Percentiles rank a stretch among this genome's conserved stretches.
Evolutionary conservation across 2,113 vertebrate species (phyloP).

Genomic region (Macheiramphus alcinus): DNA sequence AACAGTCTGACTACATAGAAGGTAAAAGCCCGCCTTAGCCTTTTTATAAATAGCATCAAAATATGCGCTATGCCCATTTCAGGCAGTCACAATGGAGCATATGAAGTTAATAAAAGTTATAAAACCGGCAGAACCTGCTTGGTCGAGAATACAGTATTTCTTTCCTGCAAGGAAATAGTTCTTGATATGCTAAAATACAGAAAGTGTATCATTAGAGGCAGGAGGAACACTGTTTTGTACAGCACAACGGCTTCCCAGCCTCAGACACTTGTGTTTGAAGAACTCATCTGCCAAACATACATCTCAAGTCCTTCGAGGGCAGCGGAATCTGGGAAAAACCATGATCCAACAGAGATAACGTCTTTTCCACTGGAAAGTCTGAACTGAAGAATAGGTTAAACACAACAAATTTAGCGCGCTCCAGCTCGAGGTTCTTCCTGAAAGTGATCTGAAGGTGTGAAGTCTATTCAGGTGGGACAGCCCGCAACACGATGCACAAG

Average conservation of each 20-base stretch:
- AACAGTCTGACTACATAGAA: neutral
- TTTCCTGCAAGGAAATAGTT: slow-evolving; percentile 26
- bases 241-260: neutral
- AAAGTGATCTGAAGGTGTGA: neutral
- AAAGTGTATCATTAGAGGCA: neutral
- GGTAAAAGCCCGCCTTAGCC: neutral
- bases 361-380: neutral
- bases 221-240: neutral
- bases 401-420: neutral
- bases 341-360: neutral
- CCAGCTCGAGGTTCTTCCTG: neutral
- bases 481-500: neutral
- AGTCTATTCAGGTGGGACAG: neutral
- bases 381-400: neutral
- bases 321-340: neutral
- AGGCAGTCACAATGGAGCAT: neutral
- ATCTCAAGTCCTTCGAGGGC: neutral
- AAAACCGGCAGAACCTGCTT: neutral
- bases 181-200: slow-evolving; percentile 1
- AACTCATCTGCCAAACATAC: neutral
- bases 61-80: neutral
- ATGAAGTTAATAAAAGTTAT: slow-evolving; percentile 33
- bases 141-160: neutral
- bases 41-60: slow-evolving; percentile 15
- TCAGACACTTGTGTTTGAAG: neutral